phyloP scores from a whole-genome alignment of 2,113 vertebrate species.

The Lepus americanus region DNA sequence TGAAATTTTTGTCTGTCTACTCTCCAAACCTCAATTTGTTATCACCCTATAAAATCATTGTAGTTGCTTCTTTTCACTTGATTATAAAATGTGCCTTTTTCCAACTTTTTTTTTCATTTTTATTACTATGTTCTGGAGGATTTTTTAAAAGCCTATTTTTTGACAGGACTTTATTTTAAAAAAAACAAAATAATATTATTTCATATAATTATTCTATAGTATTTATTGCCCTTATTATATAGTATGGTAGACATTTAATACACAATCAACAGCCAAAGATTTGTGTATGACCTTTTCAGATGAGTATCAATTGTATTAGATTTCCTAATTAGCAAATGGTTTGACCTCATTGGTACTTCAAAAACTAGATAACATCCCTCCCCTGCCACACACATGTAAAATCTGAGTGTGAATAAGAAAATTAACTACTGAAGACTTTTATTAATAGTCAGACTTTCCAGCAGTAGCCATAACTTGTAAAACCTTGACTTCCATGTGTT shows the following conservation, averaged over 20 bases:
- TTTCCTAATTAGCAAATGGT: conserved; percentile 59
- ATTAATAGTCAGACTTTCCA: background rate
- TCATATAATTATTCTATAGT: background rate
- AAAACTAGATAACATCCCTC: conserved; percentile 20
- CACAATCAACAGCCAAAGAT: conserved; percentile 60
- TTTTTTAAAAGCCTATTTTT: conserved; percentile 10
- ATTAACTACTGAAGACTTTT: background rate
- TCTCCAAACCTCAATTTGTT: background rate
- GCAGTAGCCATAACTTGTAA: background rate
- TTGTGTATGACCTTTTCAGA: conserved; percentile 59
- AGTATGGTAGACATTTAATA: background rate
- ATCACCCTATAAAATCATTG: conserved; percentile 11
- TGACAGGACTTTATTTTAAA: background rate
- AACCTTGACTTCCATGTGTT: conserved; percentile 36
- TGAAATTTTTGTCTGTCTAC: background rate
- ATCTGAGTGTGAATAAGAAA: background rate
- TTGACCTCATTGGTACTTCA: conserved; percentile 32
- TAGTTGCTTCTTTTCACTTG: background rate
- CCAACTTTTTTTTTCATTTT: conserved; percentile 37
- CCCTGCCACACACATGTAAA: background rate
- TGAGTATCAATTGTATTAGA: conserved; percentile 18
- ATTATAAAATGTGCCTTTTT: conserved; percentile 44
- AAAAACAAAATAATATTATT: conserved; percentile 5
- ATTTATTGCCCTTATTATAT: conserved; percentile 41
- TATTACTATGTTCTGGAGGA: background rate